A percentile compares a stretch with the other conserved stretches of the same genome.
Conservation (phyloP, 2,888 invertebrate species). For the Exocentrus adspersus region DNA sequence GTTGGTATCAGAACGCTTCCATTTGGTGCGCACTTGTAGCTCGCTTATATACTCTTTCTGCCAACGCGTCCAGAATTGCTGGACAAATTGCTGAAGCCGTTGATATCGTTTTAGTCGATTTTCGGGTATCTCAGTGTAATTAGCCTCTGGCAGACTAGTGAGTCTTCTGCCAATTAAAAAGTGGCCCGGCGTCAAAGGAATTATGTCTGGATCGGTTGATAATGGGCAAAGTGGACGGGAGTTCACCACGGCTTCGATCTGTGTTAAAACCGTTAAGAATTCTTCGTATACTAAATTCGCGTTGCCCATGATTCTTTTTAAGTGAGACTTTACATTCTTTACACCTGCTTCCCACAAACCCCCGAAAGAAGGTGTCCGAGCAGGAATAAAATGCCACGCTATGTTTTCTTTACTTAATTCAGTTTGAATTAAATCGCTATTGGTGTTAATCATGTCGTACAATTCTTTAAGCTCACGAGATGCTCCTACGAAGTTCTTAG, state of each 20-base stretch:
- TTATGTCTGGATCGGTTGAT: conserved; percentile 24
- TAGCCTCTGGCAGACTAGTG: conserved; percentile 27
- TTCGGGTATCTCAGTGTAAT: conserved; percentile 5
- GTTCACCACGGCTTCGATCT: conserved; percentile 39
- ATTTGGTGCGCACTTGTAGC: conserved; percentile 32
- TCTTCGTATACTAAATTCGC: conserved; percentile 21
- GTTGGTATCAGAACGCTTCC: conserved; percentile 7
- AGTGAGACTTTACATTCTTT: not conserved
- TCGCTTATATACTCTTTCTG: conserved; percentile 29
- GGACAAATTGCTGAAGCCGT: conserved; percentile 13
- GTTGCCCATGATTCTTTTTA: not conserved
- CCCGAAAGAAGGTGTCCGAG: not conserved
- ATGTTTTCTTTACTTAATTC: not conserved
- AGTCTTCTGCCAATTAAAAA: conserved; percentile 33
- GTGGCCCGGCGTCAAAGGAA: conserved; percentile 35
- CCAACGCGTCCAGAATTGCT: conserved; percentile 36
- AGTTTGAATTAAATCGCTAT: not conserved
- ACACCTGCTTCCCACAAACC: conserved; percentile 5
- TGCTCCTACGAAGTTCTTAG: conserved; percentile 36
- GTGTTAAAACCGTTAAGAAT: conserved; percentile 22
- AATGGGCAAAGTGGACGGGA: conserved; percentile 32
- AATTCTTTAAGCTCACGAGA: conserved; percentile 23
- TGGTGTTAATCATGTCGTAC: not conserved
- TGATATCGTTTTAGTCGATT: conserved; percentile 13
- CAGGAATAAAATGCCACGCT: conserved; percentile 4